Evolutionary conservation across 2,797 vertebrate species (phyloP), one percentile per base, ranked within the genome.

Genomic region (Coranthus polyacanthus): DNA sequence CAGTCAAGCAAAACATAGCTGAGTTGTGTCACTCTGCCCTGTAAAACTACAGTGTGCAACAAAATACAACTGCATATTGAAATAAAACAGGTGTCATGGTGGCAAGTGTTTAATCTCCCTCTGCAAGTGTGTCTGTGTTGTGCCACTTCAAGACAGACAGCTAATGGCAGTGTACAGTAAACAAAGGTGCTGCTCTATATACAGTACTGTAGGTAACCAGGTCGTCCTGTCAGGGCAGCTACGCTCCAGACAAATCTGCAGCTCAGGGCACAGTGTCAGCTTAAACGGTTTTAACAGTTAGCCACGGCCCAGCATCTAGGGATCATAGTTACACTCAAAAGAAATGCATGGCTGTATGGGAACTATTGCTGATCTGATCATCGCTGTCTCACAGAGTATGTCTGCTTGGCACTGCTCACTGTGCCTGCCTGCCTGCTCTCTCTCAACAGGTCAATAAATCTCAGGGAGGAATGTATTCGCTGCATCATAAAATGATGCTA

Each of bases 201-300:
- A 61, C 62, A 63, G 72, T 43, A n/a, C 56, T 69, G 72, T 75
- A 75, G 82, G 88, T 85, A 82, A 89, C 81, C 82, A 73, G 88
- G 90, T 87, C 56, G 41, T 72, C 77, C 68, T 68, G 52, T 68
- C 59, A 66, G 78, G 78, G 67, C 34, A 21, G 72, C 72, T 68
- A 71, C 36, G 32, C 80, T 66, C 21, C 55, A 83, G 75, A 79
- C 68, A 88, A 85, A 90, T 86, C 89, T 88, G 73, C 76, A 59
- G 85, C 85, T 86, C 77, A 78, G 80, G 78, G 71, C 69, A 82
- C 57, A 20, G 77, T 69, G 85, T 89, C 89, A 90, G 83, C 88
- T 91, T 91, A 90, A 83, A 88, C 55, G 74, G 90, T 82, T 92
- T 92, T 89, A 90, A 79, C 68, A 68, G 78, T 83, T 67, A 79